These are phyloP conservation scores for Pontoporia blainvillei DNA, from an alignment of 2,113 vertebrate species.

Conservation along the genomic window DNA sequence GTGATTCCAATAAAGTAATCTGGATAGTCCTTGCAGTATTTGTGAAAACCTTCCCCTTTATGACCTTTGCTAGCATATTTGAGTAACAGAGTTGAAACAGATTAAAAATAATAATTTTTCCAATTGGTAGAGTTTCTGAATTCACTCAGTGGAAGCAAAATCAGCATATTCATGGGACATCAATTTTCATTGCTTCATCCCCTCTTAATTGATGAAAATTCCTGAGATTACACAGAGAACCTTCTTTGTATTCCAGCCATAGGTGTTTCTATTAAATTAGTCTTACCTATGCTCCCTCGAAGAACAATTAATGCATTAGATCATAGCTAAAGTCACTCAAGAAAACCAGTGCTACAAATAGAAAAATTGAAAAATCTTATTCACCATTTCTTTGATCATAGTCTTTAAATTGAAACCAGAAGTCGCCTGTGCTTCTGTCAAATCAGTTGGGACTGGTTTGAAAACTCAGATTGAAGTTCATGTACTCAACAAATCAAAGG, in stretches of 20 bases:
- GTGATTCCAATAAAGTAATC: conserved; percentile 51
- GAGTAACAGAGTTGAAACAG: background rate
- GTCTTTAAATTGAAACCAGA: conserved; percentile 50
- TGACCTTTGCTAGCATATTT: conserved; percentile 35
- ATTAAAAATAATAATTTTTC: conserved; percentile 40
- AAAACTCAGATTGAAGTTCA: conserved; percentile 39
- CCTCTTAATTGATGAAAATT: background rate
- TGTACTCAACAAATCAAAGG: conserved; percentile 31
- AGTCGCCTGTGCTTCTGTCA: conserved; percentile 4
- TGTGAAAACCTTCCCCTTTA: conserved; percentile 10
- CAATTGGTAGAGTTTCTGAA: background rate
- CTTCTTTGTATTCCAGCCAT: background rate
- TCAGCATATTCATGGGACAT: background rate
- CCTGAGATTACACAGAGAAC: background rate
- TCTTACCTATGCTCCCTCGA: background rate
- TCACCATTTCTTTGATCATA: background rate
- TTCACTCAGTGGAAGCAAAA: background rate
- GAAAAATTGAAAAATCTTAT: background rate
- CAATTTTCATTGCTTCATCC: background rate
- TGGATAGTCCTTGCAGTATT: background rate
- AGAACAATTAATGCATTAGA: conserved; percentile 2
- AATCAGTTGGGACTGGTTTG: conserved; percentile 15
- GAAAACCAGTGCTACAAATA: background rate
- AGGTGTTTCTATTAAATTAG: background rate
- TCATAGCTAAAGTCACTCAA: background rate